Base-by-base conservation (phyloP, 2,797 vertebrate species). In the Choloepus didactylus region DNA sequence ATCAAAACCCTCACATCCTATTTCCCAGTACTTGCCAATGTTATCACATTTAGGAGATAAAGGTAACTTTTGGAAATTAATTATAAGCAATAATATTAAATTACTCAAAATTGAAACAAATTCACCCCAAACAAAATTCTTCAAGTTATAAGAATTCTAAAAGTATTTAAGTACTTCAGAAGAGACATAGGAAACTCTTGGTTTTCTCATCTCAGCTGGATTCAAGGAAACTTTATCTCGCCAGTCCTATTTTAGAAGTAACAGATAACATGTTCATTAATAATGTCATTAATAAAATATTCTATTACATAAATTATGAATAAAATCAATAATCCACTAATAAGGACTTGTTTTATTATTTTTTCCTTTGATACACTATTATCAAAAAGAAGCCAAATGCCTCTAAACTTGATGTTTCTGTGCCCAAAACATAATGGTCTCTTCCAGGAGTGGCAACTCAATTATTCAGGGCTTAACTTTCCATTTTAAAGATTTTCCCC, bases 71-170 rank as follows among this genome's bases (percentile, higher is more conserved):
- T 18, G 60, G 25, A 83, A 91, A 79, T 69, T 67, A 88, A 94
- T 64, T 67, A 60, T 27, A 81, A 84, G 49, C 25, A 92, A 46
- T 41, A 70, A 66, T 44, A 89, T 72, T 88, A 88, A 91, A 59
- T 70, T 25, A 41, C 82, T 81, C 49, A 64, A 46, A 84, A 80
- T 80, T 85, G 66, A 90, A 95, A 64, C 49, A 77, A 89, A 83
- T 38, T 73, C 15, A n/a, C 84, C 59, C 49, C n/a, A 83, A 93
- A 97, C 66, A 6, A 89, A 93, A n/a, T 79, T 91, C 62, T 59
- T 66, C 72, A 94, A 60, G 19, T 46, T 64, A 75, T 0, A 75
- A 76, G 64, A 87, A 92, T 49, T 49, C 49, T 49, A 83, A 91
- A 79, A 89, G 51, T 38, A 93, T 76, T 35, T 44, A 77, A 60